Evolutionary conservation across 1,140 invertebrate species (phyloP).

Genomic region (Triops longicaudatus): DNA sequence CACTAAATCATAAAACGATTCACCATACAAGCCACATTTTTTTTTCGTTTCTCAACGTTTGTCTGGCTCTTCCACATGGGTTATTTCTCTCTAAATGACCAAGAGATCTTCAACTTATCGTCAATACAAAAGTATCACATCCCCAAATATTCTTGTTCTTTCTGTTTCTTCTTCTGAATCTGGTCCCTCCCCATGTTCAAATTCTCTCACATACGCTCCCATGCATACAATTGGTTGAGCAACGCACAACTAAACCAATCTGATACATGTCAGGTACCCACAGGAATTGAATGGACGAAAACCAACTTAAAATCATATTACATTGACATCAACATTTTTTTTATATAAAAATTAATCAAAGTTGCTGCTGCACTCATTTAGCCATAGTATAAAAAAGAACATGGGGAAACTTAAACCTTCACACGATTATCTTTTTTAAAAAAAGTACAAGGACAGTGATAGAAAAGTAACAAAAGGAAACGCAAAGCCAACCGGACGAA

Average conservation of each 20-base stretch:
- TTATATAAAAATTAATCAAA: not conserved
- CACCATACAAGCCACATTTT: not conserved
- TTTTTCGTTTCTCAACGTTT: not conserved
- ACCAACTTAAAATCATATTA: not conserved
- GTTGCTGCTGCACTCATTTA: not conserved
- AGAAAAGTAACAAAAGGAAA: not conserved
- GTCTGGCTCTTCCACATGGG: not conserved
- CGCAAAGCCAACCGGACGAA: not conserved
- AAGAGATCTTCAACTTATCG: slow-evolving; percentile 2
- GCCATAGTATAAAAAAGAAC: not conserved
- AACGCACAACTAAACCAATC: not conserved
- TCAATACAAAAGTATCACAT: slow-evolving; percentile 15
- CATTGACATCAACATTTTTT: not conserved
- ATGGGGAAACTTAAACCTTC: not conserved
- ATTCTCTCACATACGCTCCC: not conserved
- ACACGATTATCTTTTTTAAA: not conserved
- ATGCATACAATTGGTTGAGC: not conserved
- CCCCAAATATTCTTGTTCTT: not conserved
- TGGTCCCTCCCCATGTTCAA: not conserved
- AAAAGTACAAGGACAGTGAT: not conserved
- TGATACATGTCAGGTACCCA: slow-evolving; percentile 9
- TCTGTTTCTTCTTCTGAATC: not conserved
- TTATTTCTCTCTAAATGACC: not conserved
- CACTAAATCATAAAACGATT: not conserved
- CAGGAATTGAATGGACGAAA: slow-evolving; percentile 13